Evolutionary conservation across 37 sponge, comb jelly and placozoan species (phyloP).

Genomic region (Cliona cf. orientalis): DNA sequence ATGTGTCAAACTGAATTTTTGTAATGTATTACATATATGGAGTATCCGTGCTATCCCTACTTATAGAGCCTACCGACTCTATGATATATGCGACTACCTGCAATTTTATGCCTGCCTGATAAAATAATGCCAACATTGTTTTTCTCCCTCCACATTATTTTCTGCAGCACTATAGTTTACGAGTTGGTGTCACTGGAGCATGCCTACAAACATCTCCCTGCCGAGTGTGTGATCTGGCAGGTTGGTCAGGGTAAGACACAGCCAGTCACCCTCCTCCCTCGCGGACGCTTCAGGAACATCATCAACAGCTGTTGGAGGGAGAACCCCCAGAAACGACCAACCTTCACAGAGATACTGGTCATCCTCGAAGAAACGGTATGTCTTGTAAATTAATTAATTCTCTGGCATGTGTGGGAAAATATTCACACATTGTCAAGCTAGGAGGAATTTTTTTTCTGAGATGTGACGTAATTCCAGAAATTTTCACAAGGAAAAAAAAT

Average conservation of each 20-base stretch:
- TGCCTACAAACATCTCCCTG: constrained; percentile 18
- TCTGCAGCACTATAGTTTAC: constrained; percentile 48
- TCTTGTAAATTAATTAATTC: too few relatives aligned
- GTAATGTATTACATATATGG: neutral
- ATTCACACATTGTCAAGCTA: too few relatives aligned
- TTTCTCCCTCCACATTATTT: neutral
- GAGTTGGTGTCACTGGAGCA: constrained; percentile 48
- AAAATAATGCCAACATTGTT: neutral
- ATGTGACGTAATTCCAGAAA: too few relatives aligned
- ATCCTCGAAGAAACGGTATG: constrained; percentile 50
- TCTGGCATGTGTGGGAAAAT: too few relatives aligned
- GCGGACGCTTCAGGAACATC: constrained; percentile 22
- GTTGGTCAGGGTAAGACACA: constrained; percentile 44
- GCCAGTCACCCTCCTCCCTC: constrained; percentile 9
- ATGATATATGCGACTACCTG: too few relatives aligned
- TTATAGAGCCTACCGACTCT: too few relatives aligned
- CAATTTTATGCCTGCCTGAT: too few relatives aligned
- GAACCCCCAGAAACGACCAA: constrained; percentile 17
- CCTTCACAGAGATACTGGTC: constrained; percentile 33
- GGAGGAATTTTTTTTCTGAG: too few relatives aligned
- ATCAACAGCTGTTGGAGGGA: constrained; percentile 45
- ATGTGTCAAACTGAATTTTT: too few relatives aligned
- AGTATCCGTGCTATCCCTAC: too few relatives aligned
- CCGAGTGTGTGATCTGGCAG: constrained; percentile 32
- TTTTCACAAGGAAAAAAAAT: too few relatives aligned